Base-by-base conservation (phyloP, 2,888 invertebrate species). In the Pterostichus niger region DNA sequence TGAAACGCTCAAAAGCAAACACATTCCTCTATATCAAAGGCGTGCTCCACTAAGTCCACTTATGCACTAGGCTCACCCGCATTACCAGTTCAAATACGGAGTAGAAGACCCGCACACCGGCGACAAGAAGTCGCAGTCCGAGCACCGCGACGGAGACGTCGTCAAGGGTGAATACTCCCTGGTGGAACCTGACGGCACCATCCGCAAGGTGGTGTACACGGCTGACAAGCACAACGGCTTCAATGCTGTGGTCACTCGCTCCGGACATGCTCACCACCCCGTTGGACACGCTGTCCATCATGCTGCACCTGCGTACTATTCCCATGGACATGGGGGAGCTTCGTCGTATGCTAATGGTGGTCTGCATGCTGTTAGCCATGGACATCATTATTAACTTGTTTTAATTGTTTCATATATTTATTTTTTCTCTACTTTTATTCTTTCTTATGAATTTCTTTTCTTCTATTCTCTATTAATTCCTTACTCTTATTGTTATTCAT, bases 241-340 rank as follows among this genome's bases (percentile, higher is more conserved):
- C 52, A 75, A 75, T 13, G 75, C 75, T n/a, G 52, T 75, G 2
- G 75, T 75, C 33, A 75, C 75, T n/a, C 24, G 75, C 9, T 52
- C 75, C 17, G 76, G 84, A 83, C 84, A 85, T 82, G 84, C 85
- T 84, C 56, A 85, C 85, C 85, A 85, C 85, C 83, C 86, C 85
- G 13, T 85, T 85, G 17, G 85, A 84, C 73, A 77, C 73, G 85
- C 85, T 68, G 31, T 83, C 71, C 64, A 49, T 13, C 64, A 83
- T 78, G 82, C 86, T 71, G 71, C 77, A 31, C 61, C 85, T 71
- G 68, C 17, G 7, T 11, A 71, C 10, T 44, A 13, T 10, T 6
- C 10, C 15, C 61, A 61, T 61, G 61, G 64, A 31, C 64, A 64
- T 64, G 64, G 35, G 1, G 64, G 10, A n/a, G 64, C 64, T 33